phyloP scores from a whole-genome alignment of 2,888 invertebrate genomes.

The Scaptodrosophila latifasciaeformis region DNA sequence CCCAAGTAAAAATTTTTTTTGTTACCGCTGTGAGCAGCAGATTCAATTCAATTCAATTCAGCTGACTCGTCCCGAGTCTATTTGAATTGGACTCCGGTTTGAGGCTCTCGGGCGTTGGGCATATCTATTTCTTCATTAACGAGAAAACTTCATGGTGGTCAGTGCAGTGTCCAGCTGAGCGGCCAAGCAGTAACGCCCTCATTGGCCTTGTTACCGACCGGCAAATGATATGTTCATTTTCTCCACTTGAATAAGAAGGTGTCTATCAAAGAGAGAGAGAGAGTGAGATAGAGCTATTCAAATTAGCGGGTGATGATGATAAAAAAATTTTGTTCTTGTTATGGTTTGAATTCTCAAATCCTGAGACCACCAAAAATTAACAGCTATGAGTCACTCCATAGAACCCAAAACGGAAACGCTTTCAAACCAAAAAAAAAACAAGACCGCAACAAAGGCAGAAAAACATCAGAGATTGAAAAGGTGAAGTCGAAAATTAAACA shows the following conservation, averaged over 20 bases:
- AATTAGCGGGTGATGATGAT: constrained; percentile 57
- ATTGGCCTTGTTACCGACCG: constrained; percentile 45
- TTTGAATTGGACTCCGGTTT: too few species aligned
- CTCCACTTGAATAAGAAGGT: not conserved
- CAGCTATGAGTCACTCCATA: constrained; percentile 53
- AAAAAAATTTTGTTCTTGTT: too few species aligned
- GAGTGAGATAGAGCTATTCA: constrained; percentile 36
- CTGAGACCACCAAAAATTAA: constrained; percentile 13
- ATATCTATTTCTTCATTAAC: constrained; percentile 63
- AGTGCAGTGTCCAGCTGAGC: constrained; percentile 53
- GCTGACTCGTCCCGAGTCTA: too few species aligned
- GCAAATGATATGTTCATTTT: constrained; percentile 53
- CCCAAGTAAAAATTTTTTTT: too few species aligned
- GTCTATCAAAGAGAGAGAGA: not conserved
- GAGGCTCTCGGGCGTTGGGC: not conserved
- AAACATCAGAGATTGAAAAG: constrained; percentile 50
- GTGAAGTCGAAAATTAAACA: constrained; percentile 71
- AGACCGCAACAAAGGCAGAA: not conserved
- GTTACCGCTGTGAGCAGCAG: too few species aligned
- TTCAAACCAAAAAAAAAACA: constrained; percentile 20
- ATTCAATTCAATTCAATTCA: too few species aligned
- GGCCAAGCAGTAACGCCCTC: constrained; percentile 53
- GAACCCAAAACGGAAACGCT: constrained; percentile 52
- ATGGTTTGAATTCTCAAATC: too few species aligned
- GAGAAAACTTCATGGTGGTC: constrained; percentile 59